These are phyloP conservation scores for Drosophila willistoni DNA, from an alignment of 1,140 invertebrate genomes.

Conservation along the genomic window DNA sequence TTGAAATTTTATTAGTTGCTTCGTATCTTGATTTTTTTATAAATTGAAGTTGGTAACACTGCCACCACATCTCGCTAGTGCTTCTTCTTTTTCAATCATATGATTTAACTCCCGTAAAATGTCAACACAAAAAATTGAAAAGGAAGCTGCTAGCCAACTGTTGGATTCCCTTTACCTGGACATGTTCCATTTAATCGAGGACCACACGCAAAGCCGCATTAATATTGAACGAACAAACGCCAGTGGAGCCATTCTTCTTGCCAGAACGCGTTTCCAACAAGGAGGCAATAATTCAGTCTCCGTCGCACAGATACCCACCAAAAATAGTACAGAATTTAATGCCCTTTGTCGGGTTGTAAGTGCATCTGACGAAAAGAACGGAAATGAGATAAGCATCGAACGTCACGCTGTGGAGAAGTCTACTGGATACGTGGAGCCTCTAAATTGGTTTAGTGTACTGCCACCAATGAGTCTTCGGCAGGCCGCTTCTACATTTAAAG, in stretches of 20 bases:
- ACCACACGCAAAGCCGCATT: constrained; percentile 62
- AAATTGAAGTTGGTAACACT: neutral
- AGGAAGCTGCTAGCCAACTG: constrained; percentile 58
- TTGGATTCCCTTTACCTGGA: constrained; percentile 71
- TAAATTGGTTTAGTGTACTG: constrained; percentile 89
- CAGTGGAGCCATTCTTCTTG: constrained; percentile 69
- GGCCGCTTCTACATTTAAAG: constrained; percentile 86
- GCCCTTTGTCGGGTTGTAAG: constrained; percentile 64
- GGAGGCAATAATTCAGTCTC: constrained; percentile 63
- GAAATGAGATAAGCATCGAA: constrained; percentile 30
- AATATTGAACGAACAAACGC: constrained; percentile 69
- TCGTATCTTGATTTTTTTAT: too few species aligned
- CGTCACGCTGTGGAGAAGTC: constrained; percentile 62
- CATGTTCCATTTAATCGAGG: constrained; percentile 76
- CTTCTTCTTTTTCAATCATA: constrained; percentile 3
- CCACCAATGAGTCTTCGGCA: constrained; percentile 86
- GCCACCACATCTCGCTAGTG: neutral
- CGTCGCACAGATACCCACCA: constrained; percentile 74
- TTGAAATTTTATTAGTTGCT: too few species aligned
- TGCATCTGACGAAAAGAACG: constrained; percentile 5
- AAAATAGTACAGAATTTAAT: constrained; percentile 76
- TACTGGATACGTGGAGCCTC: constrained; percentile 84
- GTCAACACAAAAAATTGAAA: constrained; percentile 30
- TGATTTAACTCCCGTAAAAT: constrained; percentile 31
- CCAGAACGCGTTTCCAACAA: constrained; percentile 74